Evolutionary conservation across 35 echinoderm and acorn worm genomes (phyloP).

Genomic region (Strongylocentrotus purpuratus): DNA sequence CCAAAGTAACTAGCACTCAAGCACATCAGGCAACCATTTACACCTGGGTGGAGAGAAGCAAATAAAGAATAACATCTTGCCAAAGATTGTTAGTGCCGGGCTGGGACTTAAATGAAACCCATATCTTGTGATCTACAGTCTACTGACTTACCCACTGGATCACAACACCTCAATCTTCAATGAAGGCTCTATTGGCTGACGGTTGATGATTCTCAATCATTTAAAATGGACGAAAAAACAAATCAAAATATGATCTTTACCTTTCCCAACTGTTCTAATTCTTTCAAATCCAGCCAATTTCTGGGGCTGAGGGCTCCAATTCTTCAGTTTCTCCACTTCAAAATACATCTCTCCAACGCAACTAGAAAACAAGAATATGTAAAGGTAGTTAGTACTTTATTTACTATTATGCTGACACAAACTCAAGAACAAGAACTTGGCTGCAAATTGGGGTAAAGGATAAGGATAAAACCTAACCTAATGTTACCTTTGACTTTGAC

Average conservation of each 20-base stretch:
- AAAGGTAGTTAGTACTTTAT: neutral
- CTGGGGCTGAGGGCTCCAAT: constrained; percentile 91
- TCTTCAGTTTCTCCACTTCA: constrained; percentile 81
- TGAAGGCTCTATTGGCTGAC: no score
- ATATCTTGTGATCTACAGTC: no score
- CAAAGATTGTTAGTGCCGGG: no score
- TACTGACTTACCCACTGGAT: no score
- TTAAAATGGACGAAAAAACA: neutral
- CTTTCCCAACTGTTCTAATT: constrained; percentile 97
- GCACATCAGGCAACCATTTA: no score
- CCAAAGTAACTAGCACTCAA: no score
- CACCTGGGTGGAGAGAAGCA: no score
- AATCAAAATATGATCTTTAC: constrained; percentile 42
- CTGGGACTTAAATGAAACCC: no score
- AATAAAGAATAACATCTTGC: no score
- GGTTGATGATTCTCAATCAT: no score
- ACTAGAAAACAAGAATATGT: constrained; percentile 32
- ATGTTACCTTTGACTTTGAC: neutral
- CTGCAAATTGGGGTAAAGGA: neutral
- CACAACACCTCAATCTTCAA: no score
- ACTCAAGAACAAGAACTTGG: neutral
- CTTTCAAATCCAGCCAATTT: constrained; percentile 96
- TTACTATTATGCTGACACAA: neutral
- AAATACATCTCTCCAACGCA: constrained; percentile 94
- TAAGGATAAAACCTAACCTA: neutral